Base-by-base conservation (phyloP, 2,888 invertebrate genomes). In the Acutogordius australiensis region DNA sequence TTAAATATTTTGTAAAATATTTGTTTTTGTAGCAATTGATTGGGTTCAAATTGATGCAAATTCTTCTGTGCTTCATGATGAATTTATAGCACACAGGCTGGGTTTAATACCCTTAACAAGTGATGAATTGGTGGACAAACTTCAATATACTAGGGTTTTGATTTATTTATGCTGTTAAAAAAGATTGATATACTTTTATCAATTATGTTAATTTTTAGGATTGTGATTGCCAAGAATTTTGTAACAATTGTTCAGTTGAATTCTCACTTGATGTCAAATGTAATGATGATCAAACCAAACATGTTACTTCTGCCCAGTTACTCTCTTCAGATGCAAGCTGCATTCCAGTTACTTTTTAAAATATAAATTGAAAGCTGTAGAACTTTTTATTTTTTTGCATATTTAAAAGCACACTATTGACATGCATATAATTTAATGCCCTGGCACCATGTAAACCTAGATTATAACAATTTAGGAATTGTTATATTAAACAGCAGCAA, bases 31-130 rank as follows among this genome's bases (percentile, higher is more conserved):
- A 78, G 97, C 97, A 4, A 97, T 99, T 63, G 97, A 99, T 74
- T 97, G 94, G 97, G 87, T 99, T 2, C 94, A 97, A 72, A 75
- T 99, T 61, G 94, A 97, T 73, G 83, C 87, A 0, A 99, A 99
- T 73, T 91, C 94, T 0, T 88, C 91, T 1, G 94, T 97, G 26
- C 74, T 99, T 21, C 88, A 91, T 69, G 97, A 99, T 68, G 97
- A 99, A 74, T 99, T 97, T 70, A 76, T 99, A 45, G 87, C 97
- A 0, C 94, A 97, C 69, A 78, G 97, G 62, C 84, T 99, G 66
- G 97, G 97, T 1, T 78, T 97, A 57, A 88, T 97, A 67, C 76
- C 76, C 1, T 67, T 97, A 1, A 87, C 88, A 64, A 91, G 91
- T 28, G 94, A 97, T 70, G 90, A 91, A 67, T 81, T 83, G 26